Evolutionary conservation across 2,888 invertebrate species (phyloP).

Genomic region (Eilema griseolum): DNA sequence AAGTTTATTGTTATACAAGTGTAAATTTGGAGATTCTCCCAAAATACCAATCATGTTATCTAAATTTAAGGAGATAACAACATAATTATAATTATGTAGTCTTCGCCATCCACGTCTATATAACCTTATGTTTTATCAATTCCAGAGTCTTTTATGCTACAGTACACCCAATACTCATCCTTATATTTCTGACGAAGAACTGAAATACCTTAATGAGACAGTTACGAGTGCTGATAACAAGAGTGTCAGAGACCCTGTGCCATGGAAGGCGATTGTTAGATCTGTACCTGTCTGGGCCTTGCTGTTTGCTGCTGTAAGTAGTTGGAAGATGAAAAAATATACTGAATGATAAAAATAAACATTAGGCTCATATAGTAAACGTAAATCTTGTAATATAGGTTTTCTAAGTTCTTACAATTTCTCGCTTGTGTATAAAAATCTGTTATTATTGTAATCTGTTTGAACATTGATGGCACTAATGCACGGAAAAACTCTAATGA

Average conservation of each 20-base stretch:
- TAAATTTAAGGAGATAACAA: not conserved
- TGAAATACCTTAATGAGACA: conserved; percentile 86
- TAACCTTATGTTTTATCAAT: conserved; percentile 24
- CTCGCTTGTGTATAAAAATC: too few relatives aligned
- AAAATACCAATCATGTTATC: too few relatives aligned
- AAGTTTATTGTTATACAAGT: too few relatives aligned
- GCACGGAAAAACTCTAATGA: too few relatives aligned
- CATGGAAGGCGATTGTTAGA: conserved; percentile 91
- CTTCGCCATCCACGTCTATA: not conserved
- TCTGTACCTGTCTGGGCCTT: conserved; percentile 91
- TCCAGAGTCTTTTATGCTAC: conserved; percentile 82
- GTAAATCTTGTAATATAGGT: too few relatives aligned
- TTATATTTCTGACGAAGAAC: conserved; percentile 85
- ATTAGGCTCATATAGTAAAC: too few relatives aligned
- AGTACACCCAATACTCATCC: conserved; percentile 86
- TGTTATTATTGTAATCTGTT: too few relatives aligned
- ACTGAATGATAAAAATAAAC: too few relatives aligned
- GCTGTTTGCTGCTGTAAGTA: conserved; percentile 89
- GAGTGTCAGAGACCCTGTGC: conserved; percentile 87
- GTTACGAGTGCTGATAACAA: conserved; percentile 86
- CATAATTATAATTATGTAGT: not conserved
- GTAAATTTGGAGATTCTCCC: too few relatives aligned
- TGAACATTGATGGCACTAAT: too few relatives aligned
- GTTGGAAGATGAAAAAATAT: too few relatives aligned
- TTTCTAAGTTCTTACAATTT: too few relatives aligned